Percentiles rank a stretch among this genome's conserved stretches.
phyloP scores from a whole-genome alignment of 1,140 invertebrate genomes.

The Metopolophium dirhodum region DNA sequence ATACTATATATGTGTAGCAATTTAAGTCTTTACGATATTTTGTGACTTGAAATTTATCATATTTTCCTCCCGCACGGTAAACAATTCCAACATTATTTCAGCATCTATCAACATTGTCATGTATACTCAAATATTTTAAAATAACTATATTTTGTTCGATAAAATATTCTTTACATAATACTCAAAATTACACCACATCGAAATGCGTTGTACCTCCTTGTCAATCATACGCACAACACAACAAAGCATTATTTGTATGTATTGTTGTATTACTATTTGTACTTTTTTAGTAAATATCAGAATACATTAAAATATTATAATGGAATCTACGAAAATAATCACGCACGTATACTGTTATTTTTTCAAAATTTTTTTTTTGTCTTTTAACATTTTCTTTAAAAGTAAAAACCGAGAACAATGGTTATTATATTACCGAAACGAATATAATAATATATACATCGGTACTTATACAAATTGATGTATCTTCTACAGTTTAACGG shows the following conservation, averaged over 20 bases:
- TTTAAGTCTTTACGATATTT: conserved; percentile 27
- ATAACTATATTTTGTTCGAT: conserved; percentile 22
- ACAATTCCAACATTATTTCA: conserved; percentile 25
- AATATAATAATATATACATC: neutral
- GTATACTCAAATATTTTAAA: conserved; percentile 24
- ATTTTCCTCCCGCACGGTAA: neutral
- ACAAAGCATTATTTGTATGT: conserved; percentile 14
- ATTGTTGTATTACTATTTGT: conserved; percentile 1
- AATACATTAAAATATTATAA: neutral
- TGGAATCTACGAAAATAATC: neutral
- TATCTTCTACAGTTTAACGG: neutral
- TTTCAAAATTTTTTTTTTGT: neutral
- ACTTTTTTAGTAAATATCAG: conserved; percentile 8
- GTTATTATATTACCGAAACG: neutral
- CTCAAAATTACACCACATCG: neutral
- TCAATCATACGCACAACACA: neutral
- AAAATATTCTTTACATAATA: conserved; percentile 25
- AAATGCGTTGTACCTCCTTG: conserved; percentile 7
- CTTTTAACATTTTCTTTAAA: neutral
- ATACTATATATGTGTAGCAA: conserved; percentile 24
- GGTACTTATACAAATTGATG: neutral
- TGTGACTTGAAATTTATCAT: conserved; percentile 24
- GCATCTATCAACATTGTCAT: conserved; percentile 2
- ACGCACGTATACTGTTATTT: conserved; percentile 11
- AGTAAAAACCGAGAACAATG: conserved; percentile 18